Conservation (phyloP, 2,113 vertebrate species). For the Chloropsis hardwickii region DNA sequence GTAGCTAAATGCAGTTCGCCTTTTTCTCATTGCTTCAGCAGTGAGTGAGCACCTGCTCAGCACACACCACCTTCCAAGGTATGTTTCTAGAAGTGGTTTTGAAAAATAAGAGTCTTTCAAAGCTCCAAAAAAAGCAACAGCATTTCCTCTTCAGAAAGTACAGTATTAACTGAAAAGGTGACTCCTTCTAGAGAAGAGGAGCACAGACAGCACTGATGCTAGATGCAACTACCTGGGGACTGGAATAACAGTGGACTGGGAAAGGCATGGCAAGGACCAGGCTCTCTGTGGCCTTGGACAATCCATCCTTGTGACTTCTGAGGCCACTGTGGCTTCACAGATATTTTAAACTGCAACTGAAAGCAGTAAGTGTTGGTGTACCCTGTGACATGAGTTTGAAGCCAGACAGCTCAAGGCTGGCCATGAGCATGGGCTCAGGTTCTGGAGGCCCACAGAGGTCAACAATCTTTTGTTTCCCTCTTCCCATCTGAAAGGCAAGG, state of each 20-base stretch:
- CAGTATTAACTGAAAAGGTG: not conserved
- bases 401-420: not conserved
- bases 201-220: not conserved
- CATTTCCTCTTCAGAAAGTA: not conserved
- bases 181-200: not conserved
- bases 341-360: not conserved
- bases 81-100: not conserved
- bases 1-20: not conserved
- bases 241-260: not conserved
- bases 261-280: accelerated
- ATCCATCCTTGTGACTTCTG: not conserved
- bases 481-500: not conserved
- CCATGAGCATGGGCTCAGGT: not conserved
- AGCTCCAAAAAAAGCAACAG: not conserved
- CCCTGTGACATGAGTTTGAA: not conserved
- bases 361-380: accelerated
- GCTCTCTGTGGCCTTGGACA: not conserved
- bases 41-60: not conserved
- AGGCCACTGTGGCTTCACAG: not conserved
- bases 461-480: not conserved
- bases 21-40: not conserved
- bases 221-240: not conserved
- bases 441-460: not conserved
- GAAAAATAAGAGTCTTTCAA: not conserved
- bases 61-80: not conserved